Conservation (phyloP, 2,113 vertebrate genomes). For the Herpailurus yagouaroundi region DNA sequence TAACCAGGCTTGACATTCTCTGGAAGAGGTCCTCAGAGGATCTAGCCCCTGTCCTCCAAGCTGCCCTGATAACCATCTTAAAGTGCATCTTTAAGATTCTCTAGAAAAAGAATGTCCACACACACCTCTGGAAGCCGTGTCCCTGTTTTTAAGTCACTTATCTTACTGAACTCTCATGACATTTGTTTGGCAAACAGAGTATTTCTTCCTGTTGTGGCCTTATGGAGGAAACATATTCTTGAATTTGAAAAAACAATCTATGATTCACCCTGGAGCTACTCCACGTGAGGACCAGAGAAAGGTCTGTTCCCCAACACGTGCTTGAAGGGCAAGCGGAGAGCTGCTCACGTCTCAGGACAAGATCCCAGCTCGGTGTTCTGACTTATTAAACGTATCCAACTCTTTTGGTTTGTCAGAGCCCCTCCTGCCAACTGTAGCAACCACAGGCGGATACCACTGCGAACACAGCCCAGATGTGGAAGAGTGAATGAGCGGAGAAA, state of each 20-base stretch:
- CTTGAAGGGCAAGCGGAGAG: neutral
- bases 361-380: neutral
- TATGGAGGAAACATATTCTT: conserved; percentile 7
- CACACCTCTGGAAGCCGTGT: neutral
- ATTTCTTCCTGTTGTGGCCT: conserved; percentile 1
- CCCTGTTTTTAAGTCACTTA: neutral
- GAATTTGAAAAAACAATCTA: neutral
- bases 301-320: neutral
- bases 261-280: neutral
- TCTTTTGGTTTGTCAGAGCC: conserved; percentile 50
- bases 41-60: neutral
- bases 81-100: neutral
- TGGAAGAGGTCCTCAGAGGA: neutral
- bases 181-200: neutral
- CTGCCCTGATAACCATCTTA: neutral
- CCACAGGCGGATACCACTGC: neutral
- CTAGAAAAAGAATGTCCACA: neutral
- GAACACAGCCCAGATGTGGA: neutral
- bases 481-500: neutral
- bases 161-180: neutral
- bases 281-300: neutral
- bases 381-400: neutral
- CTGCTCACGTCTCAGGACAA: neutral
- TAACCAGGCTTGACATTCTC: neutral
- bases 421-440: conserved; percentile 34